These are phyloP conservation scores for Pomatostomus ruficeps DNA, from an alignment of 2,113 vertebrate species.

Conservation along the genomic window DNA sequence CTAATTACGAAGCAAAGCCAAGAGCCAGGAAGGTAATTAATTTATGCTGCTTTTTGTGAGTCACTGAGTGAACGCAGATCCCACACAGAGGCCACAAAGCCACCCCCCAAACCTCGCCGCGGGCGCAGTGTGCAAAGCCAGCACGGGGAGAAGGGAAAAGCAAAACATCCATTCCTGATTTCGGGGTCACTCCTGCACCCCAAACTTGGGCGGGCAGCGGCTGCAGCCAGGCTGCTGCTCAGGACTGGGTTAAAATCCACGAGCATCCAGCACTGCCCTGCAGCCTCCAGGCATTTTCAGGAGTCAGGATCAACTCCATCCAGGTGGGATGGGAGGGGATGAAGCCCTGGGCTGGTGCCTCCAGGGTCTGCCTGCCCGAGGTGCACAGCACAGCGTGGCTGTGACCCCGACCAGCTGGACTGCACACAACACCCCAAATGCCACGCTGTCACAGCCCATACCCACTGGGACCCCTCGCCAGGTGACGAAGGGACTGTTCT, in stretches of 20 bases:
- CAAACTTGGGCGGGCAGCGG: background rate
- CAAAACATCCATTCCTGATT: background rate
- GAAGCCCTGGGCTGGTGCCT: background rate
- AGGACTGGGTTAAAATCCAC: background rate
- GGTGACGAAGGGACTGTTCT: background rate
- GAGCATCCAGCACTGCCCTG: background rate
- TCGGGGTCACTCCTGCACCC: background rate
- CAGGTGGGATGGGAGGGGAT: accelerated
- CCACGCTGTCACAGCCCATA: accelerated
- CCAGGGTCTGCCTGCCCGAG: background rate
- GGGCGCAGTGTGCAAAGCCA: background rate
- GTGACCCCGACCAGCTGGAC: background rate
- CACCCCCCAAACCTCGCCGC: accelerated
- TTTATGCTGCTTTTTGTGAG: background rate
- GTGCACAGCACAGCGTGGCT: background rate
- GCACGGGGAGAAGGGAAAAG: background rate
- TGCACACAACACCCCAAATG: accelerated
- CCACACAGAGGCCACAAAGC: background rate
- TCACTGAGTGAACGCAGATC: background rate
- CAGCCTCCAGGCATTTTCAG: background rate
- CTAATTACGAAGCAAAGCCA: background rate
- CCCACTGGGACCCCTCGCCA: background rate
- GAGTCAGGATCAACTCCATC: accelerated
- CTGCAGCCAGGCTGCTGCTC: background rate
- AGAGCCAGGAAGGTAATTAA: conserved; percentile 23